phyloP scores from a whole-genome alignment of 53 echinoderm and acorn worm species.

The Astropecten irregularis region DNA sequence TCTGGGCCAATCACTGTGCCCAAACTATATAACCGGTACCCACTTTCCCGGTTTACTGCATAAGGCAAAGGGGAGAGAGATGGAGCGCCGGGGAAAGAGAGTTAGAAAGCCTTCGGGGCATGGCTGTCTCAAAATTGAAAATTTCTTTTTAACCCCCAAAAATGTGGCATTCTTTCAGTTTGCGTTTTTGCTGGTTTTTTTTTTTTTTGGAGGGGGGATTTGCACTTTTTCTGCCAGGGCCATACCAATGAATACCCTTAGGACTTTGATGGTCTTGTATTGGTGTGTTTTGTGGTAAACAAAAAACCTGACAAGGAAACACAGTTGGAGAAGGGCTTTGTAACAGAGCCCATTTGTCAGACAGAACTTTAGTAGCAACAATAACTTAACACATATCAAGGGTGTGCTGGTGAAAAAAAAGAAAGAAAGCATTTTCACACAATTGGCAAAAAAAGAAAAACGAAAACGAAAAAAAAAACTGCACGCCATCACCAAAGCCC shows the following conservation, averaged over 20 bases:
- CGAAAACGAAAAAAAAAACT: no score
- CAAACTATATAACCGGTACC: background rate
- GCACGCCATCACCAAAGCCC: no score
- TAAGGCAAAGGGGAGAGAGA: background rate
- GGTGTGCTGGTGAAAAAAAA: no score
- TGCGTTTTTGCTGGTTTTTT: background rate
- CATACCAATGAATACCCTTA: slow-evolving; percentile 11
- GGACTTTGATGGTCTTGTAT: slow-evolving; percentile 44
- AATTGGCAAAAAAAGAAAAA: no score
- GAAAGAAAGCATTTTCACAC: background rate
- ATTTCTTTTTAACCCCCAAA: slow-evolving; percentile 31
- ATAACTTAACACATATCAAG: slow-evolving; percentile 50
- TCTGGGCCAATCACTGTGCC: slow-evolving; percentile 2
- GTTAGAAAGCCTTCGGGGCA: slow-evolving; percentile 17
- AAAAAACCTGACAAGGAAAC: background rate
- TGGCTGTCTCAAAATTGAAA: slow-evolving; percentile 54
- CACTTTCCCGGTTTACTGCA: background rate
- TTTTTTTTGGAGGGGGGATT: background rate
- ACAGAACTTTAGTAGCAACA: slow-evolving; percentile 24
- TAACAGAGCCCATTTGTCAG: slow-evolving; percentile 50
- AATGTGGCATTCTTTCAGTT: slow-evolving; percentile 31
- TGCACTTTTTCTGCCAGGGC: slow-evolving; percentile 25
- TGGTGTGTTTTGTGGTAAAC: slow-evolving; percentile 46
- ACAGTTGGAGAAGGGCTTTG: slow-evolving; percentile 29
- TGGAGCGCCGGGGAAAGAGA: background rate